Conservation (phyloP, 2,888 invertebrate species). For the Acleris emargana region DNA sequence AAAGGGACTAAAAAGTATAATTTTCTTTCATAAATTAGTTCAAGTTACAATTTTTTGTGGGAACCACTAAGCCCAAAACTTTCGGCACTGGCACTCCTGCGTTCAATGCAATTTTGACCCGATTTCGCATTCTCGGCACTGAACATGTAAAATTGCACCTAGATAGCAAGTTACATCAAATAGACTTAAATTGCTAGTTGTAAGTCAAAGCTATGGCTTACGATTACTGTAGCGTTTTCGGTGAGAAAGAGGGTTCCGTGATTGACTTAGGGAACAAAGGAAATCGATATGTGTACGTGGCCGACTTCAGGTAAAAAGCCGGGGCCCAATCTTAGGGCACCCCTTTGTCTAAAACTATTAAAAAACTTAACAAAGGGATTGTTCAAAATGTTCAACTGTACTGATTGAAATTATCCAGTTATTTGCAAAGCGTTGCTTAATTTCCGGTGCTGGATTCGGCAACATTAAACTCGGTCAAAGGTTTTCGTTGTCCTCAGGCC, state of each 20-base stretch:
- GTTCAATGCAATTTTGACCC: too few species aligned
- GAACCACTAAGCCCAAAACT: too few species aligned
- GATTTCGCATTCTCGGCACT: too few species aligned
- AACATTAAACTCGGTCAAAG: slow-evolving; percentile 29
- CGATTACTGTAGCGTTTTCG: too few species aligned
- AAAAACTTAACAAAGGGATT: too few species aligned
- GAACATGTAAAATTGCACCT: too few species aligned
- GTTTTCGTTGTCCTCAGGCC: slow-evolving; percentile 28
- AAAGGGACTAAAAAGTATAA: not conserved
- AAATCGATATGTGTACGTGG: not conserved
- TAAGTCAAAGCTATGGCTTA: not conserved
- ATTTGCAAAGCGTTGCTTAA: slow-evolving; percentile 11
- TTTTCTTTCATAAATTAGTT: too few species aligned
- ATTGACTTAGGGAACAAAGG: slow-evolving; percentile 4
- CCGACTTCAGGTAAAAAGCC: not conserved
- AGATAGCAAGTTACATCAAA: too few species aligned
- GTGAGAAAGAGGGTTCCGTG: not conserved
- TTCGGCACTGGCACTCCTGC: too few species aligned
- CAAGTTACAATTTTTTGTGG: too few species aligned
- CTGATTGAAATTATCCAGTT: slow-evolving; percentile 4
- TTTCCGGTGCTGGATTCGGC: slow-evolving; percentile 21
- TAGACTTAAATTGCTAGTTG: not conserved
- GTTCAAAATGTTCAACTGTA: too few species aligned
- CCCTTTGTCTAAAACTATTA: not conserved
- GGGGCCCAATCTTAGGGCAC: not conserved